A percentile compares a stretch with the other conserved stretches of the same genome.
phyloP scores from a whole-genome alignment of 2,797 vertebrate species.

The Petrocephalus sullivani region DNA sequence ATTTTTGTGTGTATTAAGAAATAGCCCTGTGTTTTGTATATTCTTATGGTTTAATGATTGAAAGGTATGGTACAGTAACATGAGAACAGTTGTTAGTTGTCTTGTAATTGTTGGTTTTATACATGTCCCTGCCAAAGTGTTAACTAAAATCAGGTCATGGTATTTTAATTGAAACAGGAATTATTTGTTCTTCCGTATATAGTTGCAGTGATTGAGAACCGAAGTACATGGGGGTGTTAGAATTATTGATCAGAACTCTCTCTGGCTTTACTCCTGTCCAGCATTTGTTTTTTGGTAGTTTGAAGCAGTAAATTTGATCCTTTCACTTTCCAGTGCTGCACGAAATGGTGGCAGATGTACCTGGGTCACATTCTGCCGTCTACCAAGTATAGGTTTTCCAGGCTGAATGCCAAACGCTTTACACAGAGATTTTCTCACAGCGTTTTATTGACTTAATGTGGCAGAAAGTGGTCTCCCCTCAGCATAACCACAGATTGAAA shows the following conservation, averaged over 20 bases:
- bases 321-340: background rate
- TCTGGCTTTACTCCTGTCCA: background rate
- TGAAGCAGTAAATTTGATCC: background rate
- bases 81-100: background rate
- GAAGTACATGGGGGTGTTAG: background rate
- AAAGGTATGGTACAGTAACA: background rate
- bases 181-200: background rate
- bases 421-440: background rate
- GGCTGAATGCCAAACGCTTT: background rate
- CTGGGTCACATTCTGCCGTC: background rate
- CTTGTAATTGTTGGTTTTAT: slow-evolving; percentile 9
- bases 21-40: background rate
- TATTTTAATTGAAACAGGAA: slow-evolving; percentile 9
- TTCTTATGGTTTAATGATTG: background rate
- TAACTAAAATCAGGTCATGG: slow-evolving; percentile 3
- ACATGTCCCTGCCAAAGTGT: background rate
- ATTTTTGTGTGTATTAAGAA: background rate
- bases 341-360: background rate
- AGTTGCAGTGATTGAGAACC: background rate
- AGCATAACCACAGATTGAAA: slow-evolving; percentile 14
- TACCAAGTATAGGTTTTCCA: background rate
- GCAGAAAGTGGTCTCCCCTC: background rate
- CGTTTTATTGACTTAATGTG: background rate
- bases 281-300: background rate
- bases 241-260: background rate